phyloP scores from a whole-genome alignment of 1,140 invertebrate species.

The Micrasema longulum region DNA sequence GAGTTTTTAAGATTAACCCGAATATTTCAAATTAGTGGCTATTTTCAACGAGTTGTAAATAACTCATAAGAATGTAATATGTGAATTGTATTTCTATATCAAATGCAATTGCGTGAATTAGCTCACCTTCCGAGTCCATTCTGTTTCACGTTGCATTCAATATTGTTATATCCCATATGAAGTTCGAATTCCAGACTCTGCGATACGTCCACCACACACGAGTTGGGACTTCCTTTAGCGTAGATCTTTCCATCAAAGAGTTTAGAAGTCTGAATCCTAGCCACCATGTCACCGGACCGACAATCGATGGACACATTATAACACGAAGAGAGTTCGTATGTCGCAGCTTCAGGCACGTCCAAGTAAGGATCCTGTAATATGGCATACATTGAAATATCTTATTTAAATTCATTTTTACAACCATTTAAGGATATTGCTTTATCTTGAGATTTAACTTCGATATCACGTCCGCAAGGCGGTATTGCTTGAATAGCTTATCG shows the following conservation, averaged over 20 bases:
- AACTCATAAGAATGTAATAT: no score
- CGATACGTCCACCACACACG: conserved; percentile 88
- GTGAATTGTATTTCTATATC: no score
- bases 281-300: conserved; percentile 91
- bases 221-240: conserved; percentile 91
- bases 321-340: conserved; percentile 92
- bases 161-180: conserved; percentile 90
- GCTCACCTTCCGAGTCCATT: conserved; percentile 79
- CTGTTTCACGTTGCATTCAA: conserved; percentile 90
- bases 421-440: no score
- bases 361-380: conserved; percentile 84
- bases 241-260: conserved; percentile 95
- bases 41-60: no score
- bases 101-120: no score
- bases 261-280: conserved; percentile 90
- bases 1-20: neutral
- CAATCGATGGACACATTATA: conserved; percentile 96
- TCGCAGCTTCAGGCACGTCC: conserved; percentile 88
- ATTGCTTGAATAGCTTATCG: no score
- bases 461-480: no score
- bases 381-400: no score
- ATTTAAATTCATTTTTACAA: no score
- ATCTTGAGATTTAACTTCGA: no score
- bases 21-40: no score
- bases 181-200: conserved; percentile 88